These are phyloP conservation scores for Phenacoccus solenopsis DNA, from an alignment of 1,140 invertebrate species.

Conservation along the genomic window DNA sequence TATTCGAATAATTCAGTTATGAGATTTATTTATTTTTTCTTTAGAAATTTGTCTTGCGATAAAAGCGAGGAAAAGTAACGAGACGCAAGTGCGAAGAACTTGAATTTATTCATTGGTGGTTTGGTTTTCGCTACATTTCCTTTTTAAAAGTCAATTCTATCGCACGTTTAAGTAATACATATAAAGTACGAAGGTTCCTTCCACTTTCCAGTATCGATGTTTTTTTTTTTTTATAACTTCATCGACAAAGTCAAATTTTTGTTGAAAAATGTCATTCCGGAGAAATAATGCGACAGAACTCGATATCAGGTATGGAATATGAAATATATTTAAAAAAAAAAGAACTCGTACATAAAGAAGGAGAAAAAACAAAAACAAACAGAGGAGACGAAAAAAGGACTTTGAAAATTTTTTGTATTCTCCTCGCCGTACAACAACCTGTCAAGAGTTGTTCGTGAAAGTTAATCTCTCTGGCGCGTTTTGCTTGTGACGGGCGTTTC, in stretches of 20 bases:
- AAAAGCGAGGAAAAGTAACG: too few species aligned
- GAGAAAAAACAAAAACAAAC: neutral
- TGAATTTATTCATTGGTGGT: neutral
- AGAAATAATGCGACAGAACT: neutral
- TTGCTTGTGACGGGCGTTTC: neutral
- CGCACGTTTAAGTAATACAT: neutral
- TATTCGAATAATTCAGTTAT: too few species aligned
- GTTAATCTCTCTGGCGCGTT: neutral
- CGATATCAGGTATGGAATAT: neutral
- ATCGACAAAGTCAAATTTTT: neutral
- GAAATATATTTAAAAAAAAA: neutral
- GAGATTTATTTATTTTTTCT: too few species aligned
- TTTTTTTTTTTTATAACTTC: neutral
- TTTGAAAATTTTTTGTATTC: neutral
- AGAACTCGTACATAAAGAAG: neutral
- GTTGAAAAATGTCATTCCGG: neutral
- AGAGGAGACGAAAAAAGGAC: neutral
- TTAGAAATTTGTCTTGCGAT: too few species aligned
- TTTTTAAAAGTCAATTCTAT: neutral
- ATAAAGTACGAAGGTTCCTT: neutral
- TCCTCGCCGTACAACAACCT: neutral
- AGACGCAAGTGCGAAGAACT: too few species aligned
- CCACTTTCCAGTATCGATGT: neutral
- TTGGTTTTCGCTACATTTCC: neutral
- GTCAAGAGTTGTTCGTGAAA: slow-evolving; percentile 1